phyloP scores from a whole-genome alignment of 1,140 invertebrate species.

The Lycorma delicatula region DNA sequence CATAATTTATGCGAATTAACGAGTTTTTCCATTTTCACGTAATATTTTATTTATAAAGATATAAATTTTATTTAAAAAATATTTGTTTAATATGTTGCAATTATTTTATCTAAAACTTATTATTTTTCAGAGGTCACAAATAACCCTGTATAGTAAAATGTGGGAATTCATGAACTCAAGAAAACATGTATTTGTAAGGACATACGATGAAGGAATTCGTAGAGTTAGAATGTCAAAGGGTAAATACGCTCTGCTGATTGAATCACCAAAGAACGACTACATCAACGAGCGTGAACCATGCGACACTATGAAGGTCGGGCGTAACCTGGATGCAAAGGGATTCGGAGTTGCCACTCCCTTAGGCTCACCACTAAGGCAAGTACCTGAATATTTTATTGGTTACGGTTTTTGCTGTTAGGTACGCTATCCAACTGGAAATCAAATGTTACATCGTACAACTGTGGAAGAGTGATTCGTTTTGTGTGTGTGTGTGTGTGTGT shows the following conservation, averaged over 20 bases:
- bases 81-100: not conserved
- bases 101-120: constrained; percentile 10
- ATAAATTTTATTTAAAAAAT: too few species aligned
- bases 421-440: too few species aligned
- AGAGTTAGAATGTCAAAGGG: constrained; percentile 73
- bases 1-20: too few species aligned
- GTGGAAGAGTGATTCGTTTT: too few species aligned
- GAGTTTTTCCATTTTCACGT: too few species aligned
- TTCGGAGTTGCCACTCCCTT: constrained; percentile 89
- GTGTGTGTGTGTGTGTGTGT: too few species aligned
- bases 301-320: constrained; percentile 91
- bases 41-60: too few species aligned
- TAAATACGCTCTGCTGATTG: constrained; percentile 90
- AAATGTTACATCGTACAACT: too few species aligned
- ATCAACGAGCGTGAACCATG: constrained; percentile 87
- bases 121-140: constrained; percentile 68
- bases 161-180: constrained; percentile 89
- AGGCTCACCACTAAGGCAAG: constrained; percentile 81
- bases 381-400: too few species aligned
- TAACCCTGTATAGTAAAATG: constrained; percentile 86
- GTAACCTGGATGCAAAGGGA: constrained; percentile 86
- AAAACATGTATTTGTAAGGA: constrained; percentile 71
- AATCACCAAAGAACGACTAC: constrained; percentile 92
- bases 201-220: constrained; percentile 77
- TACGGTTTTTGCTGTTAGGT: too few species aligned